Evolutionary conservation across 2,888 invertebrate genomes (phyloP).

Genomic region (Phania funesta): DNA sequence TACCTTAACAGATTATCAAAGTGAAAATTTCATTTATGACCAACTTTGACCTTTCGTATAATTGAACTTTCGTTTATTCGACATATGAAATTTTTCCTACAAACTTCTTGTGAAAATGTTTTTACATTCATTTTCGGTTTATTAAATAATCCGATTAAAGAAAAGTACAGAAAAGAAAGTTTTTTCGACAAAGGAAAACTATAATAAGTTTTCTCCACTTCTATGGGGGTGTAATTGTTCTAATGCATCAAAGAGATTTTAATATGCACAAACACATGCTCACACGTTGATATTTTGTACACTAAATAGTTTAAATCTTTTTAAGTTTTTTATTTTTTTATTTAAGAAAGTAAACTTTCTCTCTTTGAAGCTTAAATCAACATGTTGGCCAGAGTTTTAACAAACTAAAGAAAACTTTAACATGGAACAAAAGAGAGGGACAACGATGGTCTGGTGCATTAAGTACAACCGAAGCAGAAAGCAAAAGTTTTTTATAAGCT

Average conservation of each 20-base stretch:
- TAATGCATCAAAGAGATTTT: constrained; percentile 2
- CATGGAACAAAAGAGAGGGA: background rate
- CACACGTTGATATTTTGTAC: background rate
- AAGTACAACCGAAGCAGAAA: background rate
- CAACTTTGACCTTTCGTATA: too few species aligned
- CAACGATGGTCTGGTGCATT: background rate
- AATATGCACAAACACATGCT: background rate
- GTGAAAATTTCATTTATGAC: too few species aligned
- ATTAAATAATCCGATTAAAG: constrained; percentile 43
- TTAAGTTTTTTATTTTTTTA: background rate
- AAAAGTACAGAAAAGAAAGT: background rate
- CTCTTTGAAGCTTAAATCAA: constrained; percentile 58
- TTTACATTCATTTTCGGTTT: constrained; percentile 11
- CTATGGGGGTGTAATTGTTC: background rate
- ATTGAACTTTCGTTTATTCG: too few species aligned
- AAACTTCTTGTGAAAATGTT: background rate
- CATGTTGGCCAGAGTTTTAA: constrained; percentile 12
- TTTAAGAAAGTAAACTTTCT: constrained; percentile 41
- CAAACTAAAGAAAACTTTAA: background rate
- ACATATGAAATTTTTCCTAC: too few species aligned
- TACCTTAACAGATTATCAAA: too few species aligned
- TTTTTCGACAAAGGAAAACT: constrained; percentile 16
- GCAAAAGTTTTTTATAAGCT: constrained; percentile 24
- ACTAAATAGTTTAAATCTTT: constrained; percentile 14
- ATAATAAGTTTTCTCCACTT: constrained; percentile 1